Evolutionary conservation across 2,888 invertebrate genomes (phyloP).

Genomic region (Orthosia incerta): DNA sequence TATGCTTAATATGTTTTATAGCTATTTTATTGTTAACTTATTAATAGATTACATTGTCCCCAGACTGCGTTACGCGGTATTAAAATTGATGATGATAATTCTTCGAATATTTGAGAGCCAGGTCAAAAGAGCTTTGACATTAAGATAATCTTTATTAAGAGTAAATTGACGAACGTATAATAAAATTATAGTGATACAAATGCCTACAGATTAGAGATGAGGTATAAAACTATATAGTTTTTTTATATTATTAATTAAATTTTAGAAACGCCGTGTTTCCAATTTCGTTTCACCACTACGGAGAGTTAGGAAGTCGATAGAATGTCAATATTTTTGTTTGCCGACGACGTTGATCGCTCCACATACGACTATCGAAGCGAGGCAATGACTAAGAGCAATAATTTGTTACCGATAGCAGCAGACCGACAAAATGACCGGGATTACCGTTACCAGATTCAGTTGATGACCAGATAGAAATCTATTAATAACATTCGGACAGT

Average conservation of each 20-base stretch:
- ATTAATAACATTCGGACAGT: slow-evolving; percentile 89
- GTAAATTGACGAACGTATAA: slow-evolving; percentile 59
- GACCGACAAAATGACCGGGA: slow-evolving; percentile 84
- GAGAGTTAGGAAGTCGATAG: slow-evolving; percentile 32
- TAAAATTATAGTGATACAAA: slow-evolving; percentile 46
- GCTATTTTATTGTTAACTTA: slow-evolving; percentile 53
- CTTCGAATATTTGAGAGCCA: slow-evolving; percentile 46
- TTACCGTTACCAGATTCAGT: slow-evolving; percentile 88
- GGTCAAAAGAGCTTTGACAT: slow-evolving; percentile 45
- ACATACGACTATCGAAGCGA: slow-evolving; percentile 61
- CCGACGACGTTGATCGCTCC: slow-evolving; percentile 51
- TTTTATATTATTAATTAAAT: slow-evolving; percentile 37
- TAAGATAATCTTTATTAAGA: slow-evolving; percentile 58
- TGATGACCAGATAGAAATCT: slow-evolving; percentile 90
- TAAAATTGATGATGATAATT: slow-evolving; percentile 49
- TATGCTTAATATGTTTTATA: slow-evolving; percentile 56
- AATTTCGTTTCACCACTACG: background rate
- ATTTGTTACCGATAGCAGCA: slow-evolving; percentile 86
- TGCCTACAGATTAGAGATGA: slow-evolving; percentile 33
- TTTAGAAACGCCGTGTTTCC: slow-evolving; percentile 15
- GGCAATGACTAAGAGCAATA: slow-evolving; percentile 74
- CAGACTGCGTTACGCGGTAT: slow-evolving; percentile 56
- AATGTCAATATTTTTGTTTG: slow-evolving; percentile 59
- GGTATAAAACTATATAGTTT: slow-evolving; percentile 31
- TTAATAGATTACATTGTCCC: slow-evolving; percentile 53